phyloP scores from a whole-genome alignment of 2,113 vertebrate genomes.

The Brachyhypopomus gauderio region DNA sequence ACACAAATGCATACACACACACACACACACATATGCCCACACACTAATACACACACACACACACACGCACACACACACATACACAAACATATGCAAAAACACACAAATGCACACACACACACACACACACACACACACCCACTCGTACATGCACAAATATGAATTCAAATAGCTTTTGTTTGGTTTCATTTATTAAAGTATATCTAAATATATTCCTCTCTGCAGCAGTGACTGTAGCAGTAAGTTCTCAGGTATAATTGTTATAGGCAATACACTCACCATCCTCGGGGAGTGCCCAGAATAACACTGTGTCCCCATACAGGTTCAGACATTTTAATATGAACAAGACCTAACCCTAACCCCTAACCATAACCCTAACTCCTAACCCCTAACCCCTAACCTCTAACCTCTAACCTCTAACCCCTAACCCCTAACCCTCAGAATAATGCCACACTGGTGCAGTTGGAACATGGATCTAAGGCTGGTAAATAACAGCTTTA shows the following conservation, averaged over 20 bases:
- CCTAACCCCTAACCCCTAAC: too few species aligned
- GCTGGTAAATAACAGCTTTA: too few species aligned
- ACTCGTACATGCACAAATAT: neutral
- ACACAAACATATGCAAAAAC: too few species aligned
- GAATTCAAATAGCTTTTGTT: neutral
- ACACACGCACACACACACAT: too few species aligned
- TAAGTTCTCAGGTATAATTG: neutral
- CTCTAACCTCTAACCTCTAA: too few species aligned
- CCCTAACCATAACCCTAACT: too few species aligned
- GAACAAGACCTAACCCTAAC: neutral
- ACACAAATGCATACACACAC: too few species aligned
- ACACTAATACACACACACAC: too few species aligned
- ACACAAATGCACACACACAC: too few species aligned
- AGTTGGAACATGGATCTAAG: neutral
- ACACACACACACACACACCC: neutral
- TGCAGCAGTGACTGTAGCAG: neutral
- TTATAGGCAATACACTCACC: neutral
- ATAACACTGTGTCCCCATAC: neutral
- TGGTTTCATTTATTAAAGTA: constrained; percentile 4
- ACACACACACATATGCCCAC: neutral
- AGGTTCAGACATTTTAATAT: neutral
- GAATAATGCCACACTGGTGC: neutral
- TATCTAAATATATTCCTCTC: constrained; percentile 1
- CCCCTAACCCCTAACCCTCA: neutral
- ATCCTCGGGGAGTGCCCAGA: neutral